Percentiles rank a stretch among this genome's conserved stretches.
phyloP scores from a whole-genome alignment of 2,888 invertebrate genomes.

The Orchesella flavescens region DNA sequence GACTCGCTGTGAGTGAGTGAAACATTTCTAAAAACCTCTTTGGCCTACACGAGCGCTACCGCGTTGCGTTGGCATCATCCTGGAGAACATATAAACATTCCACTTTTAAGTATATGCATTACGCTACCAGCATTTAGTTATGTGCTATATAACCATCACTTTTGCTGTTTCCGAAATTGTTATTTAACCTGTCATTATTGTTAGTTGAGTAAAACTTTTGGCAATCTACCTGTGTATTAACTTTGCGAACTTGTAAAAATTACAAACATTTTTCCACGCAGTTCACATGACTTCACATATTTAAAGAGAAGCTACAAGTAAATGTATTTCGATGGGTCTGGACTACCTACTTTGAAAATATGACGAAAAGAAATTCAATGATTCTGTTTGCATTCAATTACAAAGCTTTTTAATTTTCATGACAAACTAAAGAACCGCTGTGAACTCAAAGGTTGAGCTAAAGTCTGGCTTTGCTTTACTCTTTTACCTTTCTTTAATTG shows the following conservation, averaged over 20 bases:
- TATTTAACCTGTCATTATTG: neutral
- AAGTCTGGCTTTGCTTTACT: too few species aligned
- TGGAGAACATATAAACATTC: slow-evolving; percentile 1
- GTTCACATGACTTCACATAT: neutral
- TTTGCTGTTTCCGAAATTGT: too few species aligned
- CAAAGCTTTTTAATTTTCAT: neutral
- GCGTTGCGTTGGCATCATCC: neutral
- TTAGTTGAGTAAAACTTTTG: neutral
- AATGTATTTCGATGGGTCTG: too few species aligned
- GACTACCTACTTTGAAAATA: too few species aligned
- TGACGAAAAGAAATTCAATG: too few species aligned
- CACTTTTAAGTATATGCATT: slow-evolving; percentile 11
- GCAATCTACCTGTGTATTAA: too few species aligned
- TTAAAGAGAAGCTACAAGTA: too few species aligned
- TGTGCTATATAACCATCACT: neutral
- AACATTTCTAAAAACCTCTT: neutral
- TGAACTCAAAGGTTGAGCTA: too few species aligned
- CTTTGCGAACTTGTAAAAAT: too few species aligned
- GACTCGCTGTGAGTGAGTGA: slow-evolving; percentile 21
- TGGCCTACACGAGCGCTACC: slow-evolving; percentile 8
- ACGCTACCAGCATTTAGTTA: neutral
- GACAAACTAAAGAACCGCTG: neutral
- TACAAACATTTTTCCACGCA: too few species aligned
- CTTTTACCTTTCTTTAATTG: too few species aligned
- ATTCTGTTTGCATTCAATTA: slow-evolving; percentile 6